phyloP scores from a whole-genome alignment of 2,797 vertebrate species.

The Pampus argenteus region DNA sequence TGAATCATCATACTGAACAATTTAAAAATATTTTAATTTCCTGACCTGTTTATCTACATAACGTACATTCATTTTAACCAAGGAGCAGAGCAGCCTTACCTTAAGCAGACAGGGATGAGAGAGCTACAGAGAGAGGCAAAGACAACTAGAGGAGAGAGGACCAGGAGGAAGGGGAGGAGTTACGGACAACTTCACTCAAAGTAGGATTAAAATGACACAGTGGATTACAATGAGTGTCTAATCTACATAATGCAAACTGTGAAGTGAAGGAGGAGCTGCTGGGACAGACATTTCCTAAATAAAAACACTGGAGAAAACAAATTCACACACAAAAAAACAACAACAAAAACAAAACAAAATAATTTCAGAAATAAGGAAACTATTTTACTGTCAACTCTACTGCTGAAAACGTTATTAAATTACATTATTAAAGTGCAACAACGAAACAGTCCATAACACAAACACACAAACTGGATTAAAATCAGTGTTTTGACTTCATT shows the following conservation, averaged over 20 bases:
- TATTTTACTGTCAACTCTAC: neutral
- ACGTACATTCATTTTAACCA: neutral
- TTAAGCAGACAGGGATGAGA: constrained; percentile 62
- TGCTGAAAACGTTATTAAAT: no score
- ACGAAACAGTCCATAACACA: no score
- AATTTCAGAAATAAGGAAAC: neutral
- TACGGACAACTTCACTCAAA: constrained; percentile 52
- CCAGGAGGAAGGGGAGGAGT: constrained; percentile 67
- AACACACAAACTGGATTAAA: neutral
- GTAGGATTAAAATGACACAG: constrained; percentile 64
- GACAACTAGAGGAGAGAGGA: constrained; percentile 42
- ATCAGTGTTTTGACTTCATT: neutral
- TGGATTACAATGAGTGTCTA: constrained; percentile 60
- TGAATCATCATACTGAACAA: neutral
- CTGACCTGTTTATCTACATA: neutral
- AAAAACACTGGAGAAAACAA: neutral
- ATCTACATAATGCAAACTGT: constrained; percentile 49
- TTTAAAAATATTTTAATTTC: neutral
- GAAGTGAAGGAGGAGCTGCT: constrained; percentile 12
- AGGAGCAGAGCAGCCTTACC: constrained; percentile 75
- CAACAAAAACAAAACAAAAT: no score
- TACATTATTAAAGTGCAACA: no score
- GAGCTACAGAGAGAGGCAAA: constrained; percentile 42
- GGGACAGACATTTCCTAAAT: no score
- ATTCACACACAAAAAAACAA: no score